These are phyloP conservation scores for Genyomyrus donnyi DNA, from an alignment of 2,113 vertebrate species.

Conservation along the genomic window DNA sequence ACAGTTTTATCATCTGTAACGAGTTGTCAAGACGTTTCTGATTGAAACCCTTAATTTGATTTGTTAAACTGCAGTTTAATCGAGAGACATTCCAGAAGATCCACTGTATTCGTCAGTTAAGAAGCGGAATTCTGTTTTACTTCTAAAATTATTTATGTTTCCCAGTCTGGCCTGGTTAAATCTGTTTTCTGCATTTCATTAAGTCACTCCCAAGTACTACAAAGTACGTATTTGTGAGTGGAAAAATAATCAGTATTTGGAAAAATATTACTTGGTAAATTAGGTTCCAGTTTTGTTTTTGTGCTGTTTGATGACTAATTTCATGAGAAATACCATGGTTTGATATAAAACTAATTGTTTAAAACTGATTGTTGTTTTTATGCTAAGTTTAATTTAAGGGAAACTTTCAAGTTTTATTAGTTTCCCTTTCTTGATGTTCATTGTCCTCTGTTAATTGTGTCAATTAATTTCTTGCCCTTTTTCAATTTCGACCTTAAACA, in stretches of 20 bases:
- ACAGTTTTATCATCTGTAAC: not conserved
- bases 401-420: not conserved
- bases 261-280: not conserved
- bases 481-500: not conserved
- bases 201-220: not conserved
- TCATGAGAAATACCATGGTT: not conserved
- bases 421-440: not conserved
- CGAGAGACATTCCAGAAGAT: not conserved
- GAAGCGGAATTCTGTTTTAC: not conserved
- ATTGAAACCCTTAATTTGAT: not conserved
- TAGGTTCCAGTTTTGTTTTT: not conserved
- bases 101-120: not conserved
- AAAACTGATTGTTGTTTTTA: not conserved
- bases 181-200: constrained; percentile 1
- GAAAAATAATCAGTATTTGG: constrained; percentile 1
- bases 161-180: constrained; percentile 3
- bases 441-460: not conserved
- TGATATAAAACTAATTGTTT: not conserved
- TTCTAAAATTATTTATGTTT: not conserved
- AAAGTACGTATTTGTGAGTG: not conserved
- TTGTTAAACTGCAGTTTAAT: not conserved
- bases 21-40: not conserved
- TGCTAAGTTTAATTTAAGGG: not conserved
- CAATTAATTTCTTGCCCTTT: not conserved
- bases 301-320: not conserved